Base-by-base conservation (phyloP, 2,113 vertebrate species). In the Pteruthius melanotis region DNA sequence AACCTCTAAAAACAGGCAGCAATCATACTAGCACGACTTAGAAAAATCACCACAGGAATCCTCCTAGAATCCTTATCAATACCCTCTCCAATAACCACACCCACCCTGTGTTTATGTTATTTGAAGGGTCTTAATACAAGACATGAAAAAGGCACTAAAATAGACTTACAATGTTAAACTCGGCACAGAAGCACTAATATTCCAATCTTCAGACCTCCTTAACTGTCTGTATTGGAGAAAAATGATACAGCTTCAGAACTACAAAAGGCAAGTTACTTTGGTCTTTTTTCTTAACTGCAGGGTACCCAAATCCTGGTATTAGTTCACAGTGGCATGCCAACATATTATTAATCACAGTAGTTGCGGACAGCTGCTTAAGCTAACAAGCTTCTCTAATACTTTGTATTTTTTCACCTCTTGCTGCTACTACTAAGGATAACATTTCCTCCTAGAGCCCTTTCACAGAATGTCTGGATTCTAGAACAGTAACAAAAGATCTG, bases 391-490 rank as follows among this genome's bases (percentile, higher is more conserved):
- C 85, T 42, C 15, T 63, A 63, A 44, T 52, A 93, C 57, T 97
- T 92, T 22, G 27, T 95, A 89, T 95, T 84, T 56, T 79, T 91
- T 95, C 86, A 91, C 80, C 87, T 97, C 93, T 95, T 93, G 70
- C 94, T 78, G 83, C 42, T 91, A 63, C 87, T 94, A 90, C 0
- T 3, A 40, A 97, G 95, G 95, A 91, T 96, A 98, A 97, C 90
- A 97, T 98, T 98, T 98, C 98, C 97, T 98, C 97, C 96, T 97
- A 97, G 79, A 98, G 97, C 91, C 92, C 79, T 97, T 97, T 95
- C 75, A 94, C 24, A 97, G 97, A 98, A 98, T 83, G 91, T 90
- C 96, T 91, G 77, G 89, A 95, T 93, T 90, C 78, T 95, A 93
- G 88, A 94, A 80, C 87, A 96, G 88, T 90, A 97, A 95, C 78